Base-by-base conservation (phyloP, 2,888 invertebrate species). In the Drosophila nigritarsus region DNA sequence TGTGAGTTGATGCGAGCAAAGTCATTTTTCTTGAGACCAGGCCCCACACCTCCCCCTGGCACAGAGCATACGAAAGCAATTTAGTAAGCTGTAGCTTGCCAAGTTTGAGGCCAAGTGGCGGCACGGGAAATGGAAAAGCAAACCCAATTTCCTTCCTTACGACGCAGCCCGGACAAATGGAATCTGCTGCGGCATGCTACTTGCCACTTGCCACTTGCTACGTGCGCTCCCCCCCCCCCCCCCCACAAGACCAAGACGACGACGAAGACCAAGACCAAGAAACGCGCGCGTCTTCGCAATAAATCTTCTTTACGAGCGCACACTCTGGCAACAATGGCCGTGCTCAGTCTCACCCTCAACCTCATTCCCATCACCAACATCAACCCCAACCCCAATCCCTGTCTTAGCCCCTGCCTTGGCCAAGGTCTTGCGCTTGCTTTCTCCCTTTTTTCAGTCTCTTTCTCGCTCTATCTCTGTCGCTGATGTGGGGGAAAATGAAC, bases 241-340 rank as follows among this genome's bases (percentile, higher is more conserved):
- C 50, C 56, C 50, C 45, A 3, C 30, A 86, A 92, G 89, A 91
- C 38, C 24, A 69, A 73, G 53, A 61, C 83, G 82, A 86, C 91
- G 51, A 64, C 84, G 81, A 86, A 91, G 90, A 92, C 27, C 53
- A 70, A 74, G 50, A 65, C 85, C 85, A 86, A 92, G 90, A 92
- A 90, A 90, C 83, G 91, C 91, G 91, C 91, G 91, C 92, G 91
- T 92, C 92, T 89, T 92, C 83, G 75, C 92, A 91, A 92, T 92
- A 92, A 92, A 92, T 92, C 92, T 92, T 83, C 80, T 92, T 92
- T 92, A 92, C 92, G 92, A 92, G 85, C 91, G 87, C 88, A 91
- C 91, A 91, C 92, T 91, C 87, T 92, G 91, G 90, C 91, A 90
- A 89, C 90, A 90, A 91, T 91, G 92, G 91, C 91, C 89, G 85